Evolutionary conservation across 2,113 vertebrate genomes (phyloP).

Genomic region (Alligator mississippiensis): DNA sequence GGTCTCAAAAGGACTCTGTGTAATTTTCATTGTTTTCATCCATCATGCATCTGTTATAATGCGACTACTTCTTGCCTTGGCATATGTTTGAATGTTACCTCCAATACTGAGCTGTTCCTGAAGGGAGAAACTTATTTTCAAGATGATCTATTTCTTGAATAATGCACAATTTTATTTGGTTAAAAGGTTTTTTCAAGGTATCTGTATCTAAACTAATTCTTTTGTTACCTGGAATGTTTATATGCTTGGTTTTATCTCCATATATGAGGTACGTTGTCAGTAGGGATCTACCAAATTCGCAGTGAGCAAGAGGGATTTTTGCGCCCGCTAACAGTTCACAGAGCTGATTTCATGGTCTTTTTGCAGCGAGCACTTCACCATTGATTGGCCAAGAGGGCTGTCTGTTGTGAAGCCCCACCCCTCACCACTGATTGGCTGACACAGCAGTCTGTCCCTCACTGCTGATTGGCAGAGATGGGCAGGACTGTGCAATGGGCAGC

Average conservation of each 20-base stretch:
- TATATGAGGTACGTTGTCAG: too few species aligned
- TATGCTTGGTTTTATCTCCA: not conserved
- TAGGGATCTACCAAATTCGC: too few species aligned
- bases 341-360: too few species aligned
- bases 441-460: too few species aligned
- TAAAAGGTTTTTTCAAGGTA: not conserved
- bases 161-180: not conserved
- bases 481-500: too few species aligned
- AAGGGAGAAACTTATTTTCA: not conserved
- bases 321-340: too few species aligned
- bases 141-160: not conserved
- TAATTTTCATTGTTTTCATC: not conserved
- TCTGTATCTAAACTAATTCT: not conserved
- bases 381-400: too few species aligned
- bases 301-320: too few species aligned
- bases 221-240: not conserved
- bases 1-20: not conserved
- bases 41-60: not conserved
- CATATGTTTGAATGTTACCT: accelerated
- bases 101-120: not conserved
- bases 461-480: too few species aligned
- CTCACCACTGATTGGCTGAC: too few species aligned
- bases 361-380: too few species aligned
- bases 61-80: not conserved
- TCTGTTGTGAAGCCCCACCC: too few species aligned